These are phyloP conservation scores for Hemiscyllium ocellatum DNA, from an alignment of 2,113 vertebrate genomes.

Conservation along the genomic window DNA sequence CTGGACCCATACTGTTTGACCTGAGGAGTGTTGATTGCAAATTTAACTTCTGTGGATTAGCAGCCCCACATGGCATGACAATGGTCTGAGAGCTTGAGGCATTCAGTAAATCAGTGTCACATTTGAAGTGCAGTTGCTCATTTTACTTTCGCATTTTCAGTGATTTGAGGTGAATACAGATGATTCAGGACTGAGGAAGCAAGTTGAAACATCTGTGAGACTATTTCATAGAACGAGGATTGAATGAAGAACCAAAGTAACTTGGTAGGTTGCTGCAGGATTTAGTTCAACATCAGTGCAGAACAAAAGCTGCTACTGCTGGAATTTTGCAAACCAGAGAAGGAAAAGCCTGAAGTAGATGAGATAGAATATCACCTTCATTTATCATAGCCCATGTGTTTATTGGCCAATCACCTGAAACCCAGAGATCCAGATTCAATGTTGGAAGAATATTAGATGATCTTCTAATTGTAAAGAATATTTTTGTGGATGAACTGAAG, in stretches of 20 bases:
- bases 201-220: neutral
- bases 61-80: neutral
- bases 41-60: neutral
- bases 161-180: neutral
- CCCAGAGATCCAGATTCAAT: neutral
- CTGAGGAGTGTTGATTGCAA: neutral
- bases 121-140: neutral
- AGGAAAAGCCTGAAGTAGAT: neutral
- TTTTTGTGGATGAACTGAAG: constrained; percentile 7
- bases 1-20: neutral
- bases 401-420: neutral
- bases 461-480: constrained; percentile 17
- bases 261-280: neutral
- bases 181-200: neutral
- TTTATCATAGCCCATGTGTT: neutral
- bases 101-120: neutral
- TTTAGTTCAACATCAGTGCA: neutral
- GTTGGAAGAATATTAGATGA: neutral
- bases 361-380: neutral
- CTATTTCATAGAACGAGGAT: neutral
- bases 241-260: neutral
- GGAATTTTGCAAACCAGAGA: no score
- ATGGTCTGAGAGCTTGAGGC: neutral
- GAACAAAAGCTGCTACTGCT: neutral
- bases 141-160: neutral